Base-by-base conservation (phyloP, 2,797 vertebrate species). In the Lithobates pipiens region DNA sequence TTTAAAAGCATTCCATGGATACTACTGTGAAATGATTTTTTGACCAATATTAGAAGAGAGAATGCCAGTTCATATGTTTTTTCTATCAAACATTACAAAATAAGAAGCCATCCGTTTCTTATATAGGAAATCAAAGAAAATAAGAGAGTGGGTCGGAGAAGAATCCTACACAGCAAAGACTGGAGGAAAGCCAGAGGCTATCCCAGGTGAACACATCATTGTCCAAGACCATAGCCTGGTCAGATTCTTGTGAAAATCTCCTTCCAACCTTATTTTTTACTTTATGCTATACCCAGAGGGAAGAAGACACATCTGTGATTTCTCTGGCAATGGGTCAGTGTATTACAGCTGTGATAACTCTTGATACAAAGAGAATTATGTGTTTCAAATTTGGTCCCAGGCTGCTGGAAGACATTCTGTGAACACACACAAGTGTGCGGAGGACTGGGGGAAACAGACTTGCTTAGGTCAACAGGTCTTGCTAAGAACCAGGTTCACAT, bases 341-440 rank as follows among this genome's bases (percentile, higher is more conserved):
- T 90, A 88, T 93, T 89, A 91, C 91, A 94, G 92, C 92, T 94
- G 92, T 91, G 91, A 93, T 90, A 94, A 93, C 90, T 89, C 90
- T 90, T 46, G 84, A 88, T 86, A 90, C 82, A 91, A 91, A 91
- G 85, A 89, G 76, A 89, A 91, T 77, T 91, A 89, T 88, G 84
- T 87, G 70, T 83, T 83, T 87, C 68, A 83, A 88, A 90, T 92
- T 90, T 89, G 89, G 90, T 82, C 78, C 82, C 50, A 78, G 88
- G 88, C 90, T 93, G 89, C 88, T 91, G 85, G 91, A 89, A 90
- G 80, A 85, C 74, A 70, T 90, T 89, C 82, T 88, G 88, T 88
- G 86, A 91, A 89, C 80, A 70, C 54, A 90, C 73, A 87, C 67
- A 90, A 90, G 77, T 76, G 82, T 82, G 86, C n/a, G 27, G 82